Evolutionary conservation across 2,113 vertebrate genomes (phyloP).

Genomic region (Calypte anna): DNA sequence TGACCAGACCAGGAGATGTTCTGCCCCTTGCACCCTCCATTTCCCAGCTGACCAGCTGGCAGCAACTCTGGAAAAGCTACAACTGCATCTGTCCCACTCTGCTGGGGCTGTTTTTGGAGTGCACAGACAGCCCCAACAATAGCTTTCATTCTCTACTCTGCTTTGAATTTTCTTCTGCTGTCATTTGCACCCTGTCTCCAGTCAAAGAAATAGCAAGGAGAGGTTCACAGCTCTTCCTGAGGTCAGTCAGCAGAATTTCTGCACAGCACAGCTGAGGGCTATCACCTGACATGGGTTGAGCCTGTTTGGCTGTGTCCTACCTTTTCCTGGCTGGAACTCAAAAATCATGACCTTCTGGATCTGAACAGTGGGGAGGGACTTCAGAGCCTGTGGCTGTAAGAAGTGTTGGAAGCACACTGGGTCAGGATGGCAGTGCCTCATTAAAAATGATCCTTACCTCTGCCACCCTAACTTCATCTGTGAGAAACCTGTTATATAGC

Average conservation of each 20-base stretch:
- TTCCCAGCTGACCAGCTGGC: neutral
- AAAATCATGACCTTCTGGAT: neutral
- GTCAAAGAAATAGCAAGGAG: neutral
- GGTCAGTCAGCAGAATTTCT: neutral
- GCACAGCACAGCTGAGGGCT: neutral
- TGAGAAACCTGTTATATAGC: neutral
- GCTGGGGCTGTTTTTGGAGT: neutral
- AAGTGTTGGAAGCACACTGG: neutral
- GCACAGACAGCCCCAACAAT: neutral
- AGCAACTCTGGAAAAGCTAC: neutral
- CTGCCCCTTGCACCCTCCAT: neutral
- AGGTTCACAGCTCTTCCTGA: neutral
- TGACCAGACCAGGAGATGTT: neutral
- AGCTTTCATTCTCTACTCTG: neutral
- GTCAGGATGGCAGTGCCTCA: neutral
- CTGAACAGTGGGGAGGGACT: neutral
- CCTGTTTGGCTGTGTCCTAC: neutral
- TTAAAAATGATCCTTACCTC: neutral
- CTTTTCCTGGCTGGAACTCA: slow-evolving; percentile 5
- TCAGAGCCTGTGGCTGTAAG: neutral
- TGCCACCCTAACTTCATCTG: neutral
- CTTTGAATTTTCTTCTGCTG: neutral
- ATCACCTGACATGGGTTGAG: neutral
- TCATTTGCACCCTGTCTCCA: neutral
- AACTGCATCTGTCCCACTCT: neutral